Conservation (phyloP, 2,888 invertebrate genomes). For the Rhynchonema sp. region DNA sequence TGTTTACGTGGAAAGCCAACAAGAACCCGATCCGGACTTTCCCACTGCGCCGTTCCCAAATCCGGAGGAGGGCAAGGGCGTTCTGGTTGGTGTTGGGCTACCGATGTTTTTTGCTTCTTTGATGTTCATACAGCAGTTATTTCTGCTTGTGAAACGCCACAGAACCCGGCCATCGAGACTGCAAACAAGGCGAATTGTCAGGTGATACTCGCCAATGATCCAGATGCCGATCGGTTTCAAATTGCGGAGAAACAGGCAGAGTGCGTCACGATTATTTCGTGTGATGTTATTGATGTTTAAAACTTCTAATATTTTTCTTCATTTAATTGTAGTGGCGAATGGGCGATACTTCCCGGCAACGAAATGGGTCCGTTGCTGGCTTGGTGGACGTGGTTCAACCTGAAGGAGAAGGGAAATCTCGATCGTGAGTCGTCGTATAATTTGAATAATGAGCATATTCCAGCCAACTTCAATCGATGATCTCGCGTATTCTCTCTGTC, state of each 20-base stretch:
- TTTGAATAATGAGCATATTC: no score
- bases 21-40: constrained; percentile 81
- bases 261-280: constrained; percentile 31
- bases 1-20: constrained; percentile 38
- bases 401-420: constrained; percentile 30
- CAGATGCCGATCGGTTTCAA: constrained; percentile 88
- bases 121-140: not conserved
- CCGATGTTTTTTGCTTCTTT: constrained; percentile 7
- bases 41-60: constrained; percentile 92
- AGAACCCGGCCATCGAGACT: constrained; percentile 50
- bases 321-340: constrained; percentile 42
- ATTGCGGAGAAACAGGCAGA: constrained; percentile 58
- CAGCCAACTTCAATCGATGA: no score
- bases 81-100: constrained; percentile 36
- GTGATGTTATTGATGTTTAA: not conserved
- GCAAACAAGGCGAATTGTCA: constrained; percentile 49
- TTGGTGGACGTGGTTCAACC: constrained; percentile 64
- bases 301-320: not conserved
- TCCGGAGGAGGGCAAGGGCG: constrained; percentile 79
- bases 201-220: constrained; percentile 84
- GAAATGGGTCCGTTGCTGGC: constrained; percentile 79
- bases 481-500: no score
- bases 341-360: constrained; percentile 83
- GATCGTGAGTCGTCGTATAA: no score
- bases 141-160: constrained; percentile 7